Evolutionary conservation across 2,797 vertebrate genomes (phyloP), one percentile per base, ranked within the genome.

Genomic region (Furcifer pardalis): DNA sequence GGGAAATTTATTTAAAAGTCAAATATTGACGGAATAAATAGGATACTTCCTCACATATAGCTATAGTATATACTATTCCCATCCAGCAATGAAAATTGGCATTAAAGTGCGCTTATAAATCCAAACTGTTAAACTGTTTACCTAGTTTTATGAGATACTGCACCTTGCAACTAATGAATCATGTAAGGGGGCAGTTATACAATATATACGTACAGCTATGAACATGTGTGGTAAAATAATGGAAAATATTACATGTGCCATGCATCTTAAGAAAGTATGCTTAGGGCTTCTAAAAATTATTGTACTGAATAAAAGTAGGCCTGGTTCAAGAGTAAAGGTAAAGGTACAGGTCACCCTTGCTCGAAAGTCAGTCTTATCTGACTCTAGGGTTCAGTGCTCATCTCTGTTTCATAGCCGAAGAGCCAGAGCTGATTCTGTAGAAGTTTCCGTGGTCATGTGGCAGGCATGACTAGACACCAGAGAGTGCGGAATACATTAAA

Each of bases 1-100:
- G 87, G 25, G 88, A 42, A 63, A 49, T 23, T 79, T 35, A 44
- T 79, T 84, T 89, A 83, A 0, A 69, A 89, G 83, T 27, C 87
- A 92, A 88, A 88, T 87, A 89, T 91, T 86, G 86, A 71, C 82
- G 65, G 65, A 88, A 85, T 79, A 88, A 90, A 89, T 87, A 1
- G 89, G 82, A 82, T 76, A 82, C 74, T 90, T 92, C 90, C 88
- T 86, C 46, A 65, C 60, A 17, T 71, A 30, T 76, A 74, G 66
- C 77, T 69, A 46, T 65, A 40, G 79, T 23, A n/a, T 79, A 59
- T 78, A 19, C 8, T 69, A 10, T 35, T 91, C 75, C 82, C 42
- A 83, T 5, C 83, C 63, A 75, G 71, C 32, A 77, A 65, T 81
- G 13, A 84, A 82, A 21, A 56, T 27, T 25, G 73, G 0, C 42